These are phyloP conservation scores for Hiodon alosoides DNA, from an alignment of 2,113 vertebrate species.

Conservation along the genomic window DNA sequence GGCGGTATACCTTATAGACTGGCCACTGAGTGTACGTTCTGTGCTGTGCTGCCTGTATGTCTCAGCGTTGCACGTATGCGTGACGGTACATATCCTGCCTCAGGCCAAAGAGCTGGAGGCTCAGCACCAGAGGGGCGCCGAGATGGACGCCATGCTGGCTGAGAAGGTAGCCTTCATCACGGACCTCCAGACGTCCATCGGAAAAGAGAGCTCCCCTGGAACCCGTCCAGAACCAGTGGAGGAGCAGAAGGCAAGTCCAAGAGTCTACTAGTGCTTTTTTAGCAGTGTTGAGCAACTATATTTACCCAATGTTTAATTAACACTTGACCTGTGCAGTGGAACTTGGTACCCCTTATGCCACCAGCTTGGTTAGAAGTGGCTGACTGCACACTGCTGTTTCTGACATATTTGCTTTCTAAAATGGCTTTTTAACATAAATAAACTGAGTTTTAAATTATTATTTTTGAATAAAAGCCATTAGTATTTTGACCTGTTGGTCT, in stretches of 20 bases:
- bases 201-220: slow-evolving; percentile 41
- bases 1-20: too few species aligned
- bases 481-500: too few species aligned
- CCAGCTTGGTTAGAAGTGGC: too few species aligned
- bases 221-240: not conserved
- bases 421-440: too few species aligned
- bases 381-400: too few species aligned
- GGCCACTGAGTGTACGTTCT: not conserved
- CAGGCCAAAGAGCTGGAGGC: slow-evolving; percentile 64
- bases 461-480: too few species aligned
- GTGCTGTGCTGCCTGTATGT: not conserved
- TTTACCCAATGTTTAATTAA: too few species aligned
- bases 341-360: too few species aligned
- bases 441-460: too few species aligned
- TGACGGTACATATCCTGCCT: not conserved
- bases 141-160: slow-evolving; percentile 77
- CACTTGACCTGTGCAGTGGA: too few species aligned
- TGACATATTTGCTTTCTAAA: too few species aligned
- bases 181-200: slow-evolving; percentile 66
- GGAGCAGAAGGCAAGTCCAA: slow-evolving; percentile 8
- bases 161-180: slow-evolving; percentile 78
- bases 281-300: too few species aligned
- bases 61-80: not conserved
- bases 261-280: not conserved
- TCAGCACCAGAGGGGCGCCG: slow-evolving; percentile 63